Evolutionary conservation across 2,797 vertebrate species (phyloP), one percentile per base, ranked within the genome.

Genomic region (Remorina albescens): DNA sequence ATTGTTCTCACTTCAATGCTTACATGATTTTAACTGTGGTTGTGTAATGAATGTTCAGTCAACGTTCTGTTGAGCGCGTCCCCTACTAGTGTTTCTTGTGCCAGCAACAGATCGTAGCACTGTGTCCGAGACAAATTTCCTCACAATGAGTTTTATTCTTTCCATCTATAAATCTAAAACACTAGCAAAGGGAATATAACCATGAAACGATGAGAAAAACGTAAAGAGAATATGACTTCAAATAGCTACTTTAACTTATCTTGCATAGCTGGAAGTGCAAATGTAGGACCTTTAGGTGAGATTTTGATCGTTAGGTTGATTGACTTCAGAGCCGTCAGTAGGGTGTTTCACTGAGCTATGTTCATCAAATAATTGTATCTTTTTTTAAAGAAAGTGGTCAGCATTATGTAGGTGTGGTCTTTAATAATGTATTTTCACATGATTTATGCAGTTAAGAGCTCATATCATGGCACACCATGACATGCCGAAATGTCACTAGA

Each of bases 401-500:
- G 63, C 51, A 6, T 66, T 37, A 28, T 73, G 53, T 59, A 46
- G 72, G 68, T 75, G 75, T 26, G 55, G 63, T 59, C 63, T 47
- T 50, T 42, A 56, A 79, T 82, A 70, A 71, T 41, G 50, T 46
- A 57, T 69, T 85, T 71, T 42, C 66, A 8, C 39, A 46, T 74
- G 75, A 84, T 72, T 72, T 71, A 86, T 82, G 69, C 67, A 16
- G 34, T 57, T 57, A 47, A 71, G 82, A 21, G 55, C 76, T 68
- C 51, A 41, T 44, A 3, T 76, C 57, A 55, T 59, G 64, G 63
- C 80, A 67, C 46, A 21, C 57, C 8, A 67, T 55, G 51, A 81
- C 71, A 73, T 39, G 57, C 71, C 68, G 58, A 91, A 91, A 88
- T 82, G 79, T 80, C 83, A 83, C 71, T 1, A 56, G 53, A 78